Conservation (phyloP, 2,113 vertebrate species). For the Scophthalmus maximus region DNA sequence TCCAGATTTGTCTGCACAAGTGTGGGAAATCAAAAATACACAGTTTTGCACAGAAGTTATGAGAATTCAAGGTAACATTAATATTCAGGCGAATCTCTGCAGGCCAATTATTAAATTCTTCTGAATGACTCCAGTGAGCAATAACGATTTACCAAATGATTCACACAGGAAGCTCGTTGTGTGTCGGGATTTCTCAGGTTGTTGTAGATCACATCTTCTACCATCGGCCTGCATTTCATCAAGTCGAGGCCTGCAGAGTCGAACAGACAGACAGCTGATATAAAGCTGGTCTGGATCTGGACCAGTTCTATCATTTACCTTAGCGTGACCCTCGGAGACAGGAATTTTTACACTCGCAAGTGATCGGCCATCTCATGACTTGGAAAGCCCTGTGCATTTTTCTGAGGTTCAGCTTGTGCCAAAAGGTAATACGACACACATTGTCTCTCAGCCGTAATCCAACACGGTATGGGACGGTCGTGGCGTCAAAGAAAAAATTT, state of each 20-base stretch:
- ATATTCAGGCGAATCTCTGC: too few relatives aligned
- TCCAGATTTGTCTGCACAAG: background rate
- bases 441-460: slow-evolving; percentile 47
- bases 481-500: slow-evolving; percentile 31
- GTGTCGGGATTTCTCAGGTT: slow-evolving; percentile 28
- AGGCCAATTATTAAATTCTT: slow-evolving; percentile 44
- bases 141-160: slow-evolving; percentile 52
- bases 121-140: background rate
- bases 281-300: slow-evolving; percentile 58
- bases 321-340: slow-evolving; percentile 51
- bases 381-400: slow-evolving; percentile 59
- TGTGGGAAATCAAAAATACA: background rate
- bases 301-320: slow-evolving; percentile 54
- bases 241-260: slow-evolving; percentile 53
- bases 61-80: too few relatives aligned
- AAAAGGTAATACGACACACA: slow-evolving; percentile 63
- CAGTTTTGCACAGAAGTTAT: too few relatives aligned
- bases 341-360: slow-evolving; percentile 42
- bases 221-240: slow-evolving; percentile 52
- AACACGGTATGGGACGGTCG: slow-evolving; percentile 47
- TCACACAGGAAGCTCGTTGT: slow-evolving; percentile 16
- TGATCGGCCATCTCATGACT: slow-evolving; percentile 46
- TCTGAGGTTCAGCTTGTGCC: slow-evolving; percentile 26
- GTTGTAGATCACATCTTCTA: slow-evolving; percentile 33
- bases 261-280: slow-evolving; percentile 28